Base-by-base conservation (phyloP, 2,113 vertebrate species). In the Pelecanoides urinatrix region DNA sequence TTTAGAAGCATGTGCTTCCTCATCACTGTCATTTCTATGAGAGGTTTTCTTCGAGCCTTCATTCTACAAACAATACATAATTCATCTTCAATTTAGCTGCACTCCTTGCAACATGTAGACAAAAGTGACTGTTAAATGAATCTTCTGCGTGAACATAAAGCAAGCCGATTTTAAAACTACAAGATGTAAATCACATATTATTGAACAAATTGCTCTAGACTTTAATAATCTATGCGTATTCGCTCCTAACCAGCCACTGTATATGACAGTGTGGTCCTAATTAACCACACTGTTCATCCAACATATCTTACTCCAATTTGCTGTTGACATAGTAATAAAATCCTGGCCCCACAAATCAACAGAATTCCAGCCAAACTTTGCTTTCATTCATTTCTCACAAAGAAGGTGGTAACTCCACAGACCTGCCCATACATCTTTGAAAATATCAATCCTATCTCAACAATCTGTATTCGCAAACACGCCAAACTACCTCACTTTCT, bases 11-110 rank as follows among this genome's bases (percentile, higher is more conserved):
- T 97, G 96, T 11, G 97, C 95, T 82, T 99, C 99, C 38, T 99
- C 99, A 76, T 99, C 99, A 59, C 97, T 98, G 75, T 99, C 98
- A 66, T 94, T 98, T 97, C 96, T 96, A 47, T 95, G 98, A 50
- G 97, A 97, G 27, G 95, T 94, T 96, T 98, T 98, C 93, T 97
- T 98, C 1, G 97, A 97, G 92, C 98, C 98, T 96, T 99, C 99
- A 91, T 97, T 99, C 99, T 99, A 70, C 8, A 96, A 71, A 74
- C 25, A 96, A 96, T n/a, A 55, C 59, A 72, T 17, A 92, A 65
- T 87, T 55, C 0, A 67, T 67, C 66, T 83, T 52, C 47, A 77
- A 4, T 42, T 90, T 67, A 47, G 59, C 52, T 92, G 42, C 23
- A 67, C 9, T 74, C 18, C 6, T 84, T 66, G 29, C 21, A 67